A percentile compares a stretch with the other conserved stretches of the same genome.
Evolutionary conservation across 2,113 vertebrate species (phyloP).

Genomic region (Chlamydotis undulata): DNA sequence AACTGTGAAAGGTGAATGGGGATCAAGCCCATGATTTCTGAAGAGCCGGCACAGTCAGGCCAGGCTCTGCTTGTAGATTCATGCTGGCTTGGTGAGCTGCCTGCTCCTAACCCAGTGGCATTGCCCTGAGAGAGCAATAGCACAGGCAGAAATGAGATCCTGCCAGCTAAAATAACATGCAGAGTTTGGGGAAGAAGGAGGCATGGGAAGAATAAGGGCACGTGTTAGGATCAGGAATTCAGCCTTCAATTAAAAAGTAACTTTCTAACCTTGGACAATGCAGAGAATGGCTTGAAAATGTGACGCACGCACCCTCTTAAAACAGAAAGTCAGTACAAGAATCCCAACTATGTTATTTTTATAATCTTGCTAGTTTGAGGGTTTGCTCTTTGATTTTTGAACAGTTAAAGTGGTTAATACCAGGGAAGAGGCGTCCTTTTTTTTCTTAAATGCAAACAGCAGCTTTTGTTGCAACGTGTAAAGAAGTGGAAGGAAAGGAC

Average conservation of each 20-base stretch:
- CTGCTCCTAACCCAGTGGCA: background rate
- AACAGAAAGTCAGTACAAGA: slow-evolving; percentile 14
- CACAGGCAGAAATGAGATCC: background rate
- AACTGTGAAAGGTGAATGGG: slow-evolving; percentile 34
- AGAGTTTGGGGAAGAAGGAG: background rate
- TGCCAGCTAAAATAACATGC: background rate
- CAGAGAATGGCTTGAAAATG: slow-evolving; percentile 28
- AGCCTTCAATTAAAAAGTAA: slow-evolving; percentile 54
- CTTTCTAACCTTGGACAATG: slow-evolving; percentile 24
- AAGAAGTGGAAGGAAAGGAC: background rate
- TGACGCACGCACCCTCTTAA: background rate
- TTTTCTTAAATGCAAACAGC: background rate
- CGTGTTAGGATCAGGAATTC: slow-evolving; percentile 15
- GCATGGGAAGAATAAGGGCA: background rate
- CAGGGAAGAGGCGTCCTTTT: background rate
- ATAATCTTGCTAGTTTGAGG: background rate
- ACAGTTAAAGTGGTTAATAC: background rate
- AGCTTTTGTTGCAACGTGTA: background rate
- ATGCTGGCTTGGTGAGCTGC: background rate
- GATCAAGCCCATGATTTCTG: slow-evolving; percentile 39
- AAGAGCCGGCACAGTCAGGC: background rate
- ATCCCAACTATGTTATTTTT: slow-evolving; percentile 57
- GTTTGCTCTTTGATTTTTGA: slow-evolving; percentile 6
- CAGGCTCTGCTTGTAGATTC: background rate
- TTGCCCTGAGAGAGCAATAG: background rate